Base-by-base conservation (phyloP, 1,140 invertebrate species). In the Coboldia fuscipes region DNA sequence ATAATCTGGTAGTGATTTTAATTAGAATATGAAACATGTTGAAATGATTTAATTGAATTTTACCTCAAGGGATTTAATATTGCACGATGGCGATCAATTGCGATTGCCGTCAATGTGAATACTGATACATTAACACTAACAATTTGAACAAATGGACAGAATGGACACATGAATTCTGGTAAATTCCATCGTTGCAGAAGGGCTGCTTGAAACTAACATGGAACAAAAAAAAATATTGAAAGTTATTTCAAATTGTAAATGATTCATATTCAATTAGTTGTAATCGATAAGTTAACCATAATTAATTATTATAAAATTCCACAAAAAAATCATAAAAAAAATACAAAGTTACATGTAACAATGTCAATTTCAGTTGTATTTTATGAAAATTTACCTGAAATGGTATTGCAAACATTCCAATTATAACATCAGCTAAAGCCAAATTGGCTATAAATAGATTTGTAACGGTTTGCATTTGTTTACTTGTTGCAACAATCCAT, bases 381-480 rank as follows among this genome's bases (percentile, higher is more conserved):
- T n/a, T n/a, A n/a, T 10, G 10, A 16, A 30, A 16, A 30, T 58
- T 63, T 58, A 75, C 73, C 64, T 75, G 77, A 59, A 86, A 85
- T 30, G 77, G 77, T 52, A 80, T 75, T 28, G 71, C 67, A 44
- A 81, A 80, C 23, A 80, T 53, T 37, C 72, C 76, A 48, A 82
- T 79, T 35, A 79, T 69, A 38, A 81, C 75, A 46, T 82, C 77
- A 10, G 75, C 75, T 36, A 79, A 50, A 3, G 76, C 76, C 38
- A 82, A 54, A 54, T 82, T 81, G 2, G 75, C 71, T 30, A 84
- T 83, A 54, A 77, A 82, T 44, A 72, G 76, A 48, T 82, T 83
- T 15, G 78, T 83, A 35, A 82, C 76, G 30, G 72, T 79, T 35
- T 79, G 77, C 77, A 83, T 82, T 16, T 70, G 57, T 9, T 65